Evolutionary conservation across 2,797 vertebrate species (phyloP), one percentile per base, ranked within the genome.

Genomic region (Menidia menidia): DNA sequence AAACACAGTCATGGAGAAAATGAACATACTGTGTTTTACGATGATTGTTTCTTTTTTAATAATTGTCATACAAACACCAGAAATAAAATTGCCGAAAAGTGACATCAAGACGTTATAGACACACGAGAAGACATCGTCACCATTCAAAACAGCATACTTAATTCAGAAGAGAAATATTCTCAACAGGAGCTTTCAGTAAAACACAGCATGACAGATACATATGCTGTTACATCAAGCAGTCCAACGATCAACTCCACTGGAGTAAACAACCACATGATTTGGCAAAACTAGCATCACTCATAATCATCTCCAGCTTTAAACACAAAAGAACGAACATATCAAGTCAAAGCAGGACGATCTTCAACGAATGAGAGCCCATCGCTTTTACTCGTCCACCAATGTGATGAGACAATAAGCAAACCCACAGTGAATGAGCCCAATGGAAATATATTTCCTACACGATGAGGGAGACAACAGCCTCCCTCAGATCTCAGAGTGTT

Each of bases 191-290:
- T 81, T 81, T 86, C 83, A 87, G 78, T 88, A 81, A 75, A 89
- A 77, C 67, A 81, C 78, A 87, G 78, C 78, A 75, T 39, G 65
- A 32, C 57, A 84, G 54, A 74, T 64, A 71, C 64, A 32, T 64
- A 77, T 68, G 88, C 80, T 81, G 74, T 80, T 75, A 90, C 68
- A 71, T 84, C 73, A 78, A 87, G 78, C 82, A 80, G 77, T 80
- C 73, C 78, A 77, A 82, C 78, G 60, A 85, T 83, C 77, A 86
- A 94, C 94, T 94, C 93, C 93, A 94, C 89, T 92, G 93, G 92
- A 94, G 94, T 93, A 88, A 89, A 85, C 82, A 77, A 69, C 60
- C 56, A 73, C 33, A 79, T 76, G 60, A 85, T 75, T 60, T 73
- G 62, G 85, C 68, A 87, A 82, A 89, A 84, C 59, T 64, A 81